These are phyloP conservation scores for Leptobrachium leishanense DNA, from an alignment of 2,113 vertebrate genomes.

Conservation along the genomic window DNA sequence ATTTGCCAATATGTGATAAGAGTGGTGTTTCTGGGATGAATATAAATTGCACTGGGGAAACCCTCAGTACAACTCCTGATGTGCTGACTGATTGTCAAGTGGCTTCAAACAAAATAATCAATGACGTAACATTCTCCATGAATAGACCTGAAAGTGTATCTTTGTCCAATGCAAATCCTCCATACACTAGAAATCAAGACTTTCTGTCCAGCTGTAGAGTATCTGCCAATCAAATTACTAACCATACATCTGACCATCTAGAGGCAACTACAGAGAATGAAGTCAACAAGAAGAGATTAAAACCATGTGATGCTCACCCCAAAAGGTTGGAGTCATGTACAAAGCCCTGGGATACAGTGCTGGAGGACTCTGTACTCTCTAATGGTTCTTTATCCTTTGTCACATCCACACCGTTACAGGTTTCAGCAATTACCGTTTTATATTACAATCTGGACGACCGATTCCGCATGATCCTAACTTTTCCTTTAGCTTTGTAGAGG, in stretches of 20 bases:
- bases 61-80: no score
- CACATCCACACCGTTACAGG: constrained; percentile 29
- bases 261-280: not conserved
- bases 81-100: no score
- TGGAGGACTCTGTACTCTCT: not conserved
- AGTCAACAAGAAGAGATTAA: not conserved
- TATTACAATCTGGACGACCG: not conserved
- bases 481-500: not conserved
- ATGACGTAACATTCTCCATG: no score
- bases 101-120: no score
- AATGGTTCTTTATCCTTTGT: not conserved
- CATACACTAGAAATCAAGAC: no score
- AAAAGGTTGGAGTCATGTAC: not conserved
- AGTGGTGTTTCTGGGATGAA: no score
- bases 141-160: no score
- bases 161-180: no score
- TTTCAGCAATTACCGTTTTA: not conserved
- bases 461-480: not conserved
- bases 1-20: not conserved
- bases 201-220: not conserved
- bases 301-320: not conserved
- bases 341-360: not conserved
- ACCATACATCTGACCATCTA: no score
- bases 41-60: no score
- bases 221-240: not conserved